Evolutionary conservation across 2,797 vertebrate species (phyloP), one percentile per base, ranked within the genome.

Genomic region (Poliocrania exsul): DNA sequence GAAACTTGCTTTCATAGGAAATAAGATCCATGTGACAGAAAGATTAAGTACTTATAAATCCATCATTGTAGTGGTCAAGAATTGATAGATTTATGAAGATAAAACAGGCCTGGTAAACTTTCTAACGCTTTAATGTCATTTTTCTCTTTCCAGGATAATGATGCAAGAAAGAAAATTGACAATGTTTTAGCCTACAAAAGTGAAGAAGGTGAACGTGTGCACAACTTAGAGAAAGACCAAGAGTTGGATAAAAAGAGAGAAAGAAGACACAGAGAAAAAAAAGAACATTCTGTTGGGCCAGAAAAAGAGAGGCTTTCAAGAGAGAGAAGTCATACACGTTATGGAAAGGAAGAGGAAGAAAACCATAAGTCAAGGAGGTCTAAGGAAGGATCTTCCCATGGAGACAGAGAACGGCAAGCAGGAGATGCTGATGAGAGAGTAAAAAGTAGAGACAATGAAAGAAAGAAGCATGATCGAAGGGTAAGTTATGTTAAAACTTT

Each of bases 111-210:
- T 73, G 38, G n/a, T 93, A 29, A 79, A 38, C 16, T 84, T 93
- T 70, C 20, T 54, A 82, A 40, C 16, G 11, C 11, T 74, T 53
- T 58, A 23, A 28, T 74, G 13, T 58, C 54, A 14, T 79, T 87
- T 69, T 82, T 26, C 33, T 57, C n/a, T 67, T 62, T 87, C n/a
- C 67, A 99, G 98, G 97, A 97, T 65, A 61, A 58, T 16, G 77
- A 81, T 15, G 33, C 17, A 40, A 96, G 62, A 86, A 97, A 97
- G 85, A 97, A 67, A 84, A 78, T 12, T 56, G 98, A 87, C 60
- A 93, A 88, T 37, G 31, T 83, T 80, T 88, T 88, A 60, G 91
- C 93, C 40, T 74, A 95, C 54, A 91, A 54, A 91, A 86, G 81
- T 88, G 84, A 87, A 72, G 96, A 95, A 66, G 15, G 24, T 9